A percentile compares a stretch with the other conserved stretches of the same genome.
These are phyloP conservation scores for Rhabdophis nuchalis DNA, from an alignment of 2,797 vertebrate species.

Conservation along the genomic window DNA sequence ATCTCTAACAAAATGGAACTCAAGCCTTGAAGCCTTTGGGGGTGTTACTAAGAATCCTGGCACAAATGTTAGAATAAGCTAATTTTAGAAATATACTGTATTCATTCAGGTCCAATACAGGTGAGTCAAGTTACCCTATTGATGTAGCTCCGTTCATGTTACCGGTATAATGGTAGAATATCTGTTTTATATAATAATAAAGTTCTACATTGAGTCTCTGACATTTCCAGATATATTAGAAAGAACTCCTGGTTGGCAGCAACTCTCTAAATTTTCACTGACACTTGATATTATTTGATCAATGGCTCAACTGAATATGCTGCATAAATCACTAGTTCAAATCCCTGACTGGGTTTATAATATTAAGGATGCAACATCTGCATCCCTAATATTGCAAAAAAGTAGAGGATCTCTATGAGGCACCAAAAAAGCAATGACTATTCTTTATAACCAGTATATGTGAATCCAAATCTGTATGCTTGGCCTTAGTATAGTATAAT, in stretches of 20 bases:
- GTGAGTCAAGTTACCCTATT: not conserved
- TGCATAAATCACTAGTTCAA: not conserved
- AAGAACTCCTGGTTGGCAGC: not conserved
- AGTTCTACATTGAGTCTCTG: not conserved
- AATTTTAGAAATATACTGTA: not conserved
- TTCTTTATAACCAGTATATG: not conserved
- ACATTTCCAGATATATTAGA: not conserved
- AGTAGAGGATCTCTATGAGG: not conserved
- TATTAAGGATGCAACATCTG: not conserved
- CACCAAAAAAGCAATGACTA: not conserved
- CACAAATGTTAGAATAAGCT: not conserved
- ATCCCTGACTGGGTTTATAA: not conserved
- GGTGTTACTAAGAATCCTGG: no score
- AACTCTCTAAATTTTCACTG: not conserved
- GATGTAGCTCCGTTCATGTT: not conserved
- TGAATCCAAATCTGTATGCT: not conserved
- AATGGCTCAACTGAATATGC: not conserved
- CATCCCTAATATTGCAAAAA: not conserved
- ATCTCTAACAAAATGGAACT: no score
- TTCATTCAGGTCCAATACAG: not conserved
- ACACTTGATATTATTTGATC: not conserved
- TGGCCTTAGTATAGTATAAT: not conserved
- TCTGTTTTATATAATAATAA: not conserved
- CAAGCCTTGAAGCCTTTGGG: no score
- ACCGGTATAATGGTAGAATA: not conserved